Evolutionary conservation across 2,113 vertebrate species (phyloP).

Genomic region (Apus apus): DNA sequence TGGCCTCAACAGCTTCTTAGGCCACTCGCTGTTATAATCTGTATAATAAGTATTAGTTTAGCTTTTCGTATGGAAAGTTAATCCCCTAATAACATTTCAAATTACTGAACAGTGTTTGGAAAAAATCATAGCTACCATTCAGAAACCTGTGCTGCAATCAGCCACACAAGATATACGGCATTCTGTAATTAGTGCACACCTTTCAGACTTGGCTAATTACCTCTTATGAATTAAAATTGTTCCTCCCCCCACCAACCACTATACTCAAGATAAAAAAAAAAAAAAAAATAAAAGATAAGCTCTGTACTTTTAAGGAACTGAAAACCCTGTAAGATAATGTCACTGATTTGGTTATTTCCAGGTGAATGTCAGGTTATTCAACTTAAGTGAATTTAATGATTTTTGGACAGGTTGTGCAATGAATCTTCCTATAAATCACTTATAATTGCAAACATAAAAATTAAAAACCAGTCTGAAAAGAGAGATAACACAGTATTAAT

Average conservation of each 20-base stretch:
- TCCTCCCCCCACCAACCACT: neutral
- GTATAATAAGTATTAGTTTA: slow-evolving; percentile 66
- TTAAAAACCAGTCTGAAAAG: slow-evolving; percentile 86
- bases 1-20: neutral
- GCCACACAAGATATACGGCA: slow-evolving; percentile 63
- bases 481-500: slow-evolving; percentile 84
- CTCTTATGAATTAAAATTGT: slow-evolving; percentile 75
- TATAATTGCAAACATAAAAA: slow-evolving; percentile 83
- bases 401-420: slow-evolving; percentile 83
- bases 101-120: slow-evolving; percentile 42
- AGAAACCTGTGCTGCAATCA: slow-evolving; percentile 55
- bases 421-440: slow-evolving; percentile 87
- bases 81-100: slow-evolving; percentile 71
- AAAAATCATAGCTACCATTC: slow-evolving; percentile 36
- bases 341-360: slow-evolving; percentile 82
- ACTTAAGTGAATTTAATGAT: slow-evolving; percentile 90
- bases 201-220: slow-evolving; percentile 79
- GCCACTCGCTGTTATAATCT: slow-evolving; percentile 54
- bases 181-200: slow-evolving; percentile 74
- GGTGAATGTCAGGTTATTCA: slow-evolving; percentile 87
- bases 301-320: slow-evolving; percentile 44
- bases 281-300: slow-evolving; percentile 1
- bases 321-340: slow-evolving; percentile 75
- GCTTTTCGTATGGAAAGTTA: slow-evolving; percentile 61
- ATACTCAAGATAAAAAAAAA: neutral